Evolutionary conservation across 1,140 invertebrate genomes (phyloP).

Genomic region (Sitobion miscanthi): DNA sequence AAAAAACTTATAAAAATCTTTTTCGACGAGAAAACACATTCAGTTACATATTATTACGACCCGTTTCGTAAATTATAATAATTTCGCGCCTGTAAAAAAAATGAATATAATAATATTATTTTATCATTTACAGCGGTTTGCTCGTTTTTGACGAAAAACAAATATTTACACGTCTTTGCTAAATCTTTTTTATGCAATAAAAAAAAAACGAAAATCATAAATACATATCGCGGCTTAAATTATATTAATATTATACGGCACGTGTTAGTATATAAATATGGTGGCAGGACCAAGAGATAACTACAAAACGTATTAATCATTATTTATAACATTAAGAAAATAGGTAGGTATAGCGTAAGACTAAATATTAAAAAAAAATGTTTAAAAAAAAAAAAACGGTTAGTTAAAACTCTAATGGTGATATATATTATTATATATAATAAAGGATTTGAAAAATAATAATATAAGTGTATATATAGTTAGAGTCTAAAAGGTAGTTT

Average conservation of each 20-base stretch:
- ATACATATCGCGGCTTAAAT: background rate
- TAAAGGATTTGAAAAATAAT: conserved; percentile 26
- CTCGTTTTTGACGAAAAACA: background rate
- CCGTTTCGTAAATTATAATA: background rate
- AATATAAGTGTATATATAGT: background rate
- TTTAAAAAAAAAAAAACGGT: background rate
- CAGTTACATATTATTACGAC: conserved; percentile 1
- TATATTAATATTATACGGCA: background rate
- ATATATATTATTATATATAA: conserved; percentile 19
- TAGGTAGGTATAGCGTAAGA: conserved; percentile 1
- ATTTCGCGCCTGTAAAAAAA: background rate
- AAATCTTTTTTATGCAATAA: background rate
- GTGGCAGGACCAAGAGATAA: background rate
- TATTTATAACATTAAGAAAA: conserved; percentile 33
- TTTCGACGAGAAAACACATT: background rate
- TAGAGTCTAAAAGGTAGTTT: conserved; percentile 24
- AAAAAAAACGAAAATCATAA: conserved; percentile 20
- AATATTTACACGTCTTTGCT: background rate
- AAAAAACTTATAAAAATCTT: conserved; percentile 20
- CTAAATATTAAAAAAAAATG: conserved; percentile 2
- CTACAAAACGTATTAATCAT: conserved; percentile 8
- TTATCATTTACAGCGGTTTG: background rate
- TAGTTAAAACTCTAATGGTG: conserved; percentile 28
- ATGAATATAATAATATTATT: background rate
- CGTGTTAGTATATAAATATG: background rate